Evolutionary conservation across 2,113 vertebrate species (phyloP).

Genomic region (Eudyptes chrysolophus): DNA sequence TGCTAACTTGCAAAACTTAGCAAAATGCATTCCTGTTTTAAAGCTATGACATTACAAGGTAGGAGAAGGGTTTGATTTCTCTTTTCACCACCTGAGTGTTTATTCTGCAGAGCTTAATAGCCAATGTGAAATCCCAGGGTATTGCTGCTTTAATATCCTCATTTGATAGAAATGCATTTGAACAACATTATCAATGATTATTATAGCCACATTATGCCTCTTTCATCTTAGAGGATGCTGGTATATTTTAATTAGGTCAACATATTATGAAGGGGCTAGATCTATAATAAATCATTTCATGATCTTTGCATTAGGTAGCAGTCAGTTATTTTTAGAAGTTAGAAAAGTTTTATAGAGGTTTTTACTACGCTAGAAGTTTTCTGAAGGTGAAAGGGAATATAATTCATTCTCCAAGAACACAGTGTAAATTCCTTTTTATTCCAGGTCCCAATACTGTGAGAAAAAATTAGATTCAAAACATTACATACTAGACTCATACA

Average conservation of each 20-base stretch:
- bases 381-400: not conserved
- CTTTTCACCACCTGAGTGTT: not conserved
- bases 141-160: not conserved
- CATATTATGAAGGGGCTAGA: not conserved
- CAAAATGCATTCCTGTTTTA: not conserved
- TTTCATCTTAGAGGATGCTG: fast-evolving
- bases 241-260: not conserved
- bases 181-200: not conserved
- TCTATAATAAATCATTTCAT: not conserved
- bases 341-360: not conserved
- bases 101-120: not conserved
- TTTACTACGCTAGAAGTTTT: not conserved
- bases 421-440: not conserved
- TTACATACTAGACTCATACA: not conserved
- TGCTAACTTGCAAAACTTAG: not conserved
- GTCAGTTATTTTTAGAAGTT: not conserved
- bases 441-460: not conserved
- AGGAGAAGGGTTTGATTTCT: not conserved
- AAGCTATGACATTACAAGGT: not conserved
- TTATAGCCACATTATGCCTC: not conserved
- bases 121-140: not conserved
- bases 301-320: not conserved
- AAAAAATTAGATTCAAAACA: not conserved
- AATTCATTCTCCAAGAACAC: not conserved
- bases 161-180: not conserved